Evolutionary conservation across 2,113 vertebrate genomes (phyloP).

Genomic region (Antechinus flavipes): DNA sequence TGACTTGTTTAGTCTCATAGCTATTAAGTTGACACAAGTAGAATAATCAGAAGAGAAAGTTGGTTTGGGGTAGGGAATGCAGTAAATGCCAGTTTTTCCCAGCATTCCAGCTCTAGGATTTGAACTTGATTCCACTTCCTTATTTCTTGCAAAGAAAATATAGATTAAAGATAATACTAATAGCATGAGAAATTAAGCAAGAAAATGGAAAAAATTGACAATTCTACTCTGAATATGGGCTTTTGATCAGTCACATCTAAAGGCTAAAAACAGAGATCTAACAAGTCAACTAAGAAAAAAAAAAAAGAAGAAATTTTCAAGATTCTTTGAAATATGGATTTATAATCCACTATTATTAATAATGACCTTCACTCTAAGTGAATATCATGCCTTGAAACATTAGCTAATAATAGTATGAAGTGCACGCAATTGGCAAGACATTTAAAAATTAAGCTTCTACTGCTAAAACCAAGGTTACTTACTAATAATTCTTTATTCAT

Average conservation of each 20-base stretch:
- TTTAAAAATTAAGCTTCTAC: not conserved
- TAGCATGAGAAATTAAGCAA: not conserved
- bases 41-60: not conserved
- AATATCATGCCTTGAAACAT: not conserved
- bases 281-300: not conserved
- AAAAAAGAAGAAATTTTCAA: not conserved
- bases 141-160: not conserved
- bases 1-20: not conserved
- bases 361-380: not conserved
- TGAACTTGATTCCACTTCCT: not conserved
- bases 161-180: not conserved
- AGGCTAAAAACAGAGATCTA: not conserved
- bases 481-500: not conserved
- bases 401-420: not conserved
- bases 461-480: not conserved
- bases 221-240: not conserved
- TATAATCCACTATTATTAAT: not conserved
- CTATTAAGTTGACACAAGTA: not conserved
- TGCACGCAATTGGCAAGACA: not conserved
- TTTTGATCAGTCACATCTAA: not conserved
- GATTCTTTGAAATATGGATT: not conserved
- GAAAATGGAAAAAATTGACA: not conserved
- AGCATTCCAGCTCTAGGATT: not conserved
- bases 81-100: not conserved
- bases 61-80: not conserved